A percentile compares a stretch with the other conserved stretches of the same genome.
Conservation (phyloP, 2,797 vertebrate species). For the Taenioides sp. region DNA sequence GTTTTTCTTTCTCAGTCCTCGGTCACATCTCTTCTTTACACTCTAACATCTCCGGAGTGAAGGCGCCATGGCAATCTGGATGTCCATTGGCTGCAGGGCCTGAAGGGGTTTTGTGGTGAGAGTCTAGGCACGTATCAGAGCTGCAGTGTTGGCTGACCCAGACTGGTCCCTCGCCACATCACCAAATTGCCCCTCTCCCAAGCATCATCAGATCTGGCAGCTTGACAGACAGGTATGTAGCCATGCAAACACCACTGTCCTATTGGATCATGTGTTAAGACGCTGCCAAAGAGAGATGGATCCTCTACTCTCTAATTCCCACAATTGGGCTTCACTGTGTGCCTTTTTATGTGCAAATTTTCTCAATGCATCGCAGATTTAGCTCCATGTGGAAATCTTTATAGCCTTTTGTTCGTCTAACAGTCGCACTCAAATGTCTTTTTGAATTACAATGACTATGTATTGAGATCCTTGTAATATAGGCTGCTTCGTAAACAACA, state of each 20-base stretch:
- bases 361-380: conserved; percentile 22
- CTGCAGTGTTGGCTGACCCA: conserved; percentile 57
- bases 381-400: conserved; percentile 23
- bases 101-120: conserved; percentile 50
- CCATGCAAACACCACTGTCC: conserved; percentile 22
- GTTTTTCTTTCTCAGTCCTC: conserved; percentile 48
- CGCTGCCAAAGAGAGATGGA: conserved; percentile 2
- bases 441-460: conserved; percentile 9
- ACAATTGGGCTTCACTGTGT: conserved; percentile 22
- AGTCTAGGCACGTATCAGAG: conserved; percentile 63
- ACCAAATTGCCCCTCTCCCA: conserved; percentile 52
- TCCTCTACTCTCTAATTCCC: conserved; percentile 21
- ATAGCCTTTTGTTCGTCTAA: conserved; percentile 5
- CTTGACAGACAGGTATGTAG: conserved; percentile 54
- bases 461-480: conserved; percentile 7
- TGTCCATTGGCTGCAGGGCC: conserved; percentile 57
- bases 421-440: conserved; percentile 3
- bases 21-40: conserved; percentile 18
- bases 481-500: background rate
- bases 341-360: conserved; percentile 38
- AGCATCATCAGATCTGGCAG: conserved; percentile 53
- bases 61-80: conserved; percentile 56
- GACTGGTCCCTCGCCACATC: conserved; percentile 55
- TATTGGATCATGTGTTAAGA: conserved; percentile 29
- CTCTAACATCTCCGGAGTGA: conserved; percentile 44